Evolutionary conservation across 2,113 vertebrate species (phyloP).

Genomic region (Scalopus aquaticus): DNA sequence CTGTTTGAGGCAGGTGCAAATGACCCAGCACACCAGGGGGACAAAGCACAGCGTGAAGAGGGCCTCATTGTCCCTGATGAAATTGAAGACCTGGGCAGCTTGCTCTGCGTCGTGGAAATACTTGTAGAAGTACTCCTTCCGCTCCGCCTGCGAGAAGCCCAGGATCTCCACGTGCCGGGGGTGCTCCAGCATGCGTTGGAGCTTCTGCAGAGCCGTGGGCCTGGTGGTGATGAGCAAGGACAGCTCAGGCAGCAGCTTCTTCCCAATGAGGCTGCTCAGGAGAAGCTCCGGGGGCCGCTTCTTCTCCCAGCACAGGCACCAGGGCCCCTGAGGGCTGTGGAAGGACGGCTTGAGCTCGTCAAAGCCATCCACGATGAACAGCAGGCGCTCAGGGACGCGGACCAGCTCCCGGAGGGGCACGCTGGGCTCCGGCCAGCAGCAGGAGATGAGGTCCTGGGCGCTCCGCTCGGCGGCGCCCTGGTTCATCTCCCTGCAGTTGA

Average conservation of each 20-base stretch:
- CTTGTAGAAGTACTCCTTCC: conserved; percentile 63
- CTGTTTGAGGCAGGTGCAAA: conserved; percentile 73
- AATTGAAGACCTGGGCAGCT: conserved; percentile 14
- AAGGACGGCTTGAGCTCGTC: conserved; percentile 71
- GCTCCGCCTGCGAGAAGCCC: conserved; percentile 43
- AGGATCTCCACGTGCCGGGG: conserved; percentile 69
- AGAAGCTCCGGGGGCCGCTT: not conserved
- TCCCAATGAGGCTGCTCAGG: conserved; percentile 63
- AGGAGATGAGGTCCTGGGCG: conserved; percentile 54
- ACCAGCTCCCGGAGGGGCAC: conserved; percentile 5
- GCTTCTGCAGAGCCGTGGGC: conserved; percentile 53
- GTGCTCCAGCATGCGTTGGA: conserved; percentile 34
- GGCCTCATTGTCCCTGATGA: conserved; percentile 47
- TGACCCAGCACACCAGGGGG: conserved; percentile 71
- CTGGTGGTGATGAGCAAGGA: conserved; percentile 78
- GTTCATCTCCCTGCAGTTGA: conserved; percentile 78
- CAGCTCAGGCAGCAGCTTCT: conserved; percentile 40
- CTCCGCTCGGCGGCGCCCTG: not conserved
- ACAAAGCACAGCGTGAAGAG: conserved; percentile 75
- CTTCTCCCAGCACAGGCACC: conserved; percentile 26
- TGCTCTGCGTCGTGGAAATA: conserved; percentile 43
- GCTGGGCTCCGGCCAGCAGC: not conserved
- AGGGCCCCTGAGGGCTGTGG: not conserved
- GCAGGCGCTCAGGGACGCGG: conserved; percentile 12
- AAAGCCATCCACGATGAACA: conserved; percentile 80